Base-by-base conservation (phyloP, 2,888 invertebrate genomes). In the Cordilura impudica region DNA sequence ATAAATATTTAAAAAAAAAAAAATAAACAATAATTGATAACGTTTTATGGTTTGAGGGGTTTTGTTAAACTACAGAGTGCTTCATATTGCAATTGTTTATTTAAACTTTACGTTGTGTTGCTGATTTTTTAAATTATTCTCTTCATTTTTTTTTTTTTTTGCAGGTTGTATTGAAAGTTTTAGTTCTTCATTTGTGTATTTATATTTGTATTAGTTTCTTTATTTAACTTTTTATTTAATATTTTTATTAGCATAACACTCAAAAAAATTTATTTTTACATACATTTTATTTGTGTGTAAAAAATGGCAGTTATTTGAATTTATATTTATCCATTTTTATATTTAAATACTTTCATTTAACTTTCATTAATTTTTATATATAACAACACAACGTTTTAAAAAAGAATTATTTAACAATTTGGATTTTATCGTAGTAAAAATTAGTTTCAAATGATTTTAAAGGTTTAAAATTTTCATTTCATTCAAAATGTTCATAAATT, bases 271-370 rank as follows among this genome's bases (percentile, higher is more conserved):
- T 61, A 81, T 83, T 84, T 84, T 84, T 83, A 83, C 83, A 84
- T 86, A 85, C 85, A 86, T 84, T 70, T 78, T 60, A 73, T 73
- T 79, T 84, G 84, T 81, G 84, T 86, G 84, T 87, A 86, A 84
- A 87, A 88, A 88, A 88, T 87, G 87, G 87, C 87, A 87, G 87
- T 87, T 86, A 87, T 82, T 81, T 81, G 78, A 75, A 81, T 83
- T 77, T 82, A 63, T 82, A 60, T 66, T 39, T 63, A 66, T 71
- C 81, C 82, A 81, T 84, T 82, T 82, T 79, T 74, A 74, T 82
- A 31, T 54, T 67, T 43, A 72, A 77, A 66, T 63, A 60, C 77
- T 67, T 67, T 66, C 66, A 63, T 77, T 69, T 83, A 67, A 81
- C 82, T 69, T 80, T 80, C 54, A 75, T 56, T 65, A 65, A 78